phyloP scores from a whole-genome alignment of 2,888 invertebrate species.

The Hipparchia semele region DNA sequence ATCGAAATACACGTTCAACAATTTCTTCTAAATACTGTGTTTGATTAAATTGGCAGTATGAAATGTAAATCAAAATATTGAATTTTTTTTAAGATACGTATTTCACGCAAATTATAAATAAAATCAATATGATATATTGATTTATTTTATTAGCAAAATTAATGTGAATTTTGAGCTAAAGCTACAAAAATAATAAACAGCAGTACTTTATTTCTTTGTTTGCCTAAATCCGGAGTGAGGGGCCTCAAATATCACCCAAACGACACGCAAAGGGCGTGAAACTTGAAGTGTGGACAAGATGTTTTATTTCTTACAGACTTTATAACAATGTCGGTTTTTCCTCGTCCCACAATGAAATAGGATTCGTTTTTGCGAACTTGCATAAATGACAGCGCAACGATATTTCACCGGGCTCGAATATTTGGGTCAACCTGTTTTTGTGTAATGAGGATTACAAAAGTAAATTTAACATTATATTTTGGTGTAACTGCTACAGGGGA shows the following conservation, averaged over 20 bases:
- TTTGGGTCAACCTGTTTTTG: slow-evolving; percentile 82
- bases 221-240: slow-evolving; percentile 64
- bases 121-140: too few relatives aligned
- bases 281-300: slow-evolving; percentile 55
- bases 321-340: slow-evolving; percentile 65
- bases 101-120: too few relatives aligned
- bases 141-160: too few relatives aligned
- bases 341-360: slow-evolving; percentile 59
- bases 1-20: too few relatives aligned
- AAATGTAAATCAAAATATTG: too few relatives aligned
- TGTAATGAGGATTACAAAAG: slow-evolving; percentile 78
- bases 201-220: slow-evolving; percentile 54
- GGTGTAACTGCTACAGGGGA: slow-evolving; percentile 71
- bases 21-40: too few relatives aligned
- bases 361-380: slow-evolving; percentile 79
- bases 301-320: slow-evolving; percentile 62
- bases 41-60: too few relatives aligned
- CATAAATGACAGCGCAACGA: slow-evolving; percentile 76
- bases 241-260: slow-evolving; percentile 66
- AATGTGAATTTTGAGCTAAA: not conserved
- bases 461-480: slow-evolving; percentile 77
- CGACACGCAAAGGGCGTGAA: slow-evolving; percentile 66
- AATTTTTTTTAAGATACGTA: too few relatives aligned
- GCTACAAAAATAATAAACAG: not conserved
- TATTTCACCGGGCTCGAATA: slow-evolving; percentile 76